These are phyloP conservation scores for Capreolus pygargus DNA, from an alignment of 2,113 vertebrate species.

Conservation along the genomic window DNA sequence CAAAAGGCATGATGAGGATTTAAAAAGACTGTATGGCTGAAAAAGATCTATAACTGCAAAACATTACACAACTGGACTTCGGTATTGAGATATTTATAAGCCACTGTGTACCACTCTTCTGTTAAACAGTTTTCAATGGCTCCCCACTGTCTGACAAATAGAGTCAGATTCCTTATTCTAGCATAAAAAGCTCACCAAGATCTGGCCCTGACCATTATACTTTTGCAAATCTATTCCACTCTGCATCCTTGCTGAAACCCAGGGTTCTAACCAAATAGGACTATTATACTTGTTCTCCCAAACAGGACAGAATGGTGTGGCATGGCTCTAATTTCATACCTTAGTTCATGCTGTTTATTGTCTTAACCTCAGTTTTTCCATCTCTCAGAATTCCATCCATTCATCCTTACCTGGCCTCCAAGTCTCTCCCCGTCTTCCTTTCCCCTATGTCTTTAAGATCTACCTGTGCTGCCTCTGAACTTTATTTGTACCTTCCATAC, in stretches of 20 bases:
- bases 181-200: not conserved
- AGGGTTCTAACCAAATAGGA: not conserved
- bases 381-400: not conserved
- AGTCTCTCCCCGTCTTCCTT: not conserved
- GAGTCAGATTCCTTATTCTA: not conserved
- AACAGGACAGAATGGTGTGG: not conserved
- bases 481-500: not conserved
- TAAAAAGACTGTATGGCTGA: not conserved
- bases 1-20: not conserved
- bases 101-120: not conserved
- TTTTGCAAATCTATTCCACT: not conserved
- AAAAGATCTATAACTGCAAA: constrained; percentile 12
- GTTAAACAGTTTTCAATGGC: not conserved
- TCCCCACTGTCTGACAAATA: not conserved
- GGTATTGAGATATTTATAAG: not conserved
- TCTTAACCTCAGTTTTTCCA: not conserved
- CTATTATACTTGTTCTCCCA: not conserved
- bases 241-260: not conserved
- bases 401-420: not conserved
- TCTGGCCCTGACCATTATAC: not conserved
- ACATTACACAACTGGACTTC: not conserved
- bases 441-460: not conserved
- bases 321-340: not conserved
- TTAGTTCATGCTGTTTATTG: not conserved
- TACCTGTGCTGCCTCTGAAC: not conserved